Evolutionary conservation across 1,140 invertebrate genomes (phyloP).

Genomic region (Cyphomyrmex costatus): DNA sequence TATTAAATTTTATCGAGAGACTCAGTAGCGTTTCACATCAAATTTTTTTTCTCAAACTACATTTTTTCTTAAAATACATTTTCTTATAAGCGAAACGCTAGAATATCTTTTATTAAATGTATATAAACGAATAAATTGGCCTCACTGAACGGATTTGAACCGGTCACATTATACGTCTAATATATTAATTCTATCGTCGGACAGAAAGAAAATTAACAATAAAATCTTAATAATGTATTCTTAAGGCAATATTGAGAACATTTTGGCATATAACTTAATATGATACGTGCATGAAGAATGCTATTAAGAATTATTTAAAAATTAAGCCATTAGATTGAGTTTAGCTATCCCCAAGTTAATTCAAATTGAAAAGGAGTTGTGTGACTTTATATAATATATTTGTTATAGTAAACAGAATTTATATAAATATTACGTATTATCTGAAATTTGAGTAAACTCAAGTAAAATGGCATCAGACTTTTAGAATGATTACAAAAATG

Average conservation of each 20-base stretch:
- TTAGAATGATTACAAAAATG: no score
- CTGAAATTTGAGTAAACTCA: no score
- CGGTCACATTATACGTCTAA: background rate
- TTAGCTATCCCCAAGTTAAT: background rate
- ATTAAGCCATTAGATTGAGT: background rate
- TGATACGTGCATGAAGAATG: background rate
- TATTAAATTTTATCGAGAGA: conserved; percentile 2
- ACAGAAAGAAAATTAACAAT: no score
- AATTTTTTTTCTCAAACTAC: no score
- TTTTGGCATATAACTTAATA: background rate
- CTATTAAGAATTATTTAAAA: background rate
- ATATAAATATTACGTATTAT: background rate
- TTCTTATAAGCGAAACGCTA: background rate
- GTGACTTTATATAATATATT: background rate
- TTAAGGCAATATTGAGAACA: background rate
- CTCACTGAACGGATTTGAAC: background rate
- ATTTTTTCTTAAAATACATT: background rate
- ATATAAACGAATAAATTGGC: background rate
- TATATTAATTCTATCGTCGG: no score
- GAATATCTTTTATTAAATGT: background rate
- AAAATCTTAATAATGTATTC: background rate
- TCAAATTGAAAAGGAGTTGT: background rate
- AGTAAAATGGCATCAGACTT: no score
- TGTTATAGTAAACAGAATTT: background rate
- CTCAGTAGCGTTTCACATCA: background rate